A percentile compares a stretch with the other conserved stretches of the same genome.
phyloP scores from a whole-genome alignment of 2,888 invertebrate species.

The Nomada lathburiana region DNA sequence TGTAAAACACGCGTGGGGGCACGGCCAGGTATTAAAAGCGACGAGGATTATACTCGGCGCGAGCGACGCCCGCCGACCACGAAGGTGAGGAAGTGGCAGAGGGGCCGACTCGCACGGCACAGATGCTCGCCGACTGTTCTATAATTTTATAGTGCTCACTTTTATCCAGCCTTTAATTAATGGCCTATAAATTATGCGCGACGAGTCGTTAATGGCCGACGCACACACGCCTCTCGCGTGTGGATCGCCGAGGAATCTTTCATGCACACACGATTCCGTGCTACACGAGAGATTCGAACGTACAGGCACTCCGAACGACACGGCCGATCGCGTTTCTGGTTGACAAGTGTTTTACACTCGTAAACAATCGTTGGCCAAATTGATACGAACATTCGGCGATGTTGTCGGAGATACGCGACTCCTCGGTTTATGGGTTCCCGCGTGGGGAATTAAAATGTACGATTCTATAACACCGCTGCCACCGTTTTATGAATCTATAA shows the following conservation, averaged over 20 bases:
- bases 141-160: slow-evolving; percentile 79
- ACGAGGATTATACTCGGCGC: slow-evolving; percentile 42
- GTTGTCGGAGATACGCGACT: background rate
- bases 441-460: background rate
- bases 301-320: slow-evolving; percentile 19
- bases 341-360: slow-evolving; percentile 67
- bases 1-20: slow-evolving; percentile 59
- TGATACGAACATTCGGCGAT: slow-evolving; percentile 13
- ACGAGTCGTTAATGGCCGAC: slow-evolving; percentile 79
- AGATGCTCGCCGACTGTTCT: slow-evolving; percentile 74
- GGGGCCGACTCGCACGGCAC: slow-evolving; percentile 55
- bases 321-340: slow-evolving; percentile 48
- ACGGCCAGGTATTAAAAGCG: slow-evolving; percentile 61
- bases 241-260: slow-evolving; percentile 21
- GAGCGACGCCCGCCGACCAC: slow-evolving; percentile 20
- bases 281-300: background rate
- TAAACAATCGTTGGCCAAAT: slow-evolving; percentile 57
- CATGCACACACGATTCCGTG: slow-evolving; percentile 12
- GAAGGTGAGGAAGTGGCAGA: slow-evolving; percentile 33
- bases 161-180: slow-evolving; percentile 81
- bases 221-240: slow-evolving; percentile 45
- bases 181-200: slow-evolving; percentile 82
- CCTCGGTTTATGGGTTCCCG: background rate
- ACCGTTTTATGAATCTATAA: background rate
- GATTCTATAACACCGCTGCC: background rate